phyloP scores from a whole-genome alignment of 2,888 invertebrate genomes.

The Heteromyza rotundicornis region DNA sequence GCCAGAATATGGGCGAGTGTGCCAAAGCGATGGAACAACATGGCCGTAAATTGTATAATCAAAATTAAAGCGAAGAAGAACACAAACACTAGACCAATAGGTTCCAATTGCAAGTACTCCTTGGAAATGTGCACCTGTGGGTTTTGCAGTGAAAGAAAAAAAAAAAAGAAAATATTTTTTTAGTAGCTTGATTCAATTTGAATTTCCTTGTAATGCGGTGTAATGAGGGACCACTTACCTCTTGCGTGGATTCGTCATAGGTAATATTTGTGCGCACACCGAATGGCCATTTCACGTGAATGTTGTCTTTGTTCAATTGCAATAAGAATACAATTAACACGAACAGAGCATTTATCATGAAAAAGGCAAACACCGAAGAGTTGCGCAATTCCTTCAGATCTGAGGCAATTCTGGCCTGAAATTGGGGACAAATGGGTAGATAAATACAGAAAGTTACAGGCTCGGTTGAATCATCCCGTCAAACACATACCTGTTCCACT shows the following conservation, averaged over 20 bases:
- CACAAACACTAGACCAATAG: slow-evolving; percentile 95
- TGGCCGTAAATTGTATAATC: slow-evolving; percentile 94
- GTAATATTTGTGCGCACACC: slow-evolving; percentile 94
- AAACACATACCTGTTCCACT: slow-evolving; percentile 80
- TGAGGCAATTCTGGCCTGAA: slow-evolving; percentile 87
- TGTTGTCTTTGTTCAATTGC: slow-evolving; percentile 96
- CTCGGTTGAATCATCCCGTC: too few species aligned
- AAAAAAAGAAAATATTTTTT: slow-evolving; percentile 52
- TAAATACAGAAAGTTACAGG: too few species aligned
- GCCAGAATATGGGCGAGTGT: slow-evolving; percentile 96
- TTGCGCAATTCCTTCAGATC: slow-evolving; percentile 95
- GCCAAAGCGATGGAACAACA: slow-evolving; percentile 98
- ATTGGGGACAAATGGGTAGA: not conserved
- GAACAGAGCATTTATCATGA: slow-evolving; percentile 99
- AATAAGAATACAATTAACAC: slow-evolving; percentile 98
- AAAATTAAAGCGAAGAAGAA: slow-evolving; percentile 97
- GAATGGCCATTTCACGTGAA: slow-evolving; percentile 96
- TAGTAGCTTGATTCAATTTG: too few species aligned
- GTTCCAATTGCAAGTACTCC: slow-evolving; percentile 92
- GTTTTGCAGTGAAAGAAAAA: slow-evolving; percentile 37
- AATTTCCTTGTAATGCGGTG: slow-evolving; percentile 40
- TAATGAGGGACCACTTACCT: slow-evolving; percentile 74
- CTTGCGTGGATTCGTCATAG: slow-evolving; percentile 86
- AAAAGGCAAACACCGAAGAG: slow-evolving; percentile 94
- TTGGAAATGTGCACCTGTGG: slow-evolving; percentile 84